These are phyloP conservation scores for Semaprochilodus insignis DNA, from an alignment of 2,797 vertebrate species.

Conservation along the genomic window DNA sequence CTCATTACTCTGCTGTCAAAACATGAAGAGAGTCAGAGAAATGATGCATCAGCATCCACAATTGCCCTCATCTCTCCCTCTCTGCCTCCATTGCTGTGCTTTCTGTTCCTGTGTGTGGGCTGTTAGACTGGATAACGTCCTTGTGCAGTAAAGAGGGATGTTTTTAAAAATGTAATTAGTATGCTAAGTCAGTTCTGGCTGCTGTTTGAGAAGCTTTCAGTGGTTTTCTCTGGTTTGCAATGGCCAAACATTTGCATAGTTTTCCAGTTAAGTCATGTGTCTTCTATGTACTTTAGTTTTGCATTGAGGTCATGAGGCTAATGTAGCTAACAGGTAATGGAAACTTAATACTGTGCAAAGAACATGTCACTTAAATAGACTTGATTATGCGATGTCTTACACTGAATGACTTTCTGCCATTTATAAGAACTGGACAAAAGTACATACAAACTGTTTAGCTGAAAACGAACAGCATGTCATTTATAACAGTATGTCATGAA, in stretches of 20 bases:
- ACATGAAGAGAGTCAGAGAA: constrained; percentile 14
- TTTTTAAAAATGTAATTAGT: constrained; percentile 23
- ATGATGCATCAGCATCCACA: constrained; percentile 35
- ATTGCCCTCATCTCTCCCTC: background rate
- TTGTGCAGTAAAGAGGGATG: background rate
- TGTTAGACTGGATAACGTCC: background rate
- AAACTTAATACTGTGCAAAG: background rate
- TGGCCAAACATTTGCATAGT: background rate
- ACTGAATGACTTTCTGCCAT: background rate
- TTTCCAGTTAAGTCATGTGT: background rate
- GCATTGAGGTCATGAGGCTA: background rate
- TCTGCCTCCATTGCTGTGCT: background rate
- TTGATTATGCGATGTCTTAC: background rate
- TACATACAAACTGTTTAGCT: no score
- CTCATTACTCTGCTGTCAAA: constrained; percentile 33
- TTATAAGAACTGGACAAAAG: no score
- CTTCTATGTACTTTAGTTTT: background rate
- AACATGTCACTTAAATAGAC: background rate
- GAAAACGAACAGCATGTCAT: no score
- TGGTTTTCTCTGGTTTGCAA: no score
- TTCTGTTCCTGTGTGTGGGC: background rate
- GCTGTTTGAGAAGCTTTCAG: no score
- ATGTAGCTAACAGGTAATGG: background rate
- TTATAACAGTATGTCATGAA: no score
- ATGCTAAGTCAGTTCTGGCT: background rate